These are phyloP conservation scores for Psilopsiagon aymara DNA, from an alignment of 2,113 vertebrate species.

Conservation along the genomic window DNA sequence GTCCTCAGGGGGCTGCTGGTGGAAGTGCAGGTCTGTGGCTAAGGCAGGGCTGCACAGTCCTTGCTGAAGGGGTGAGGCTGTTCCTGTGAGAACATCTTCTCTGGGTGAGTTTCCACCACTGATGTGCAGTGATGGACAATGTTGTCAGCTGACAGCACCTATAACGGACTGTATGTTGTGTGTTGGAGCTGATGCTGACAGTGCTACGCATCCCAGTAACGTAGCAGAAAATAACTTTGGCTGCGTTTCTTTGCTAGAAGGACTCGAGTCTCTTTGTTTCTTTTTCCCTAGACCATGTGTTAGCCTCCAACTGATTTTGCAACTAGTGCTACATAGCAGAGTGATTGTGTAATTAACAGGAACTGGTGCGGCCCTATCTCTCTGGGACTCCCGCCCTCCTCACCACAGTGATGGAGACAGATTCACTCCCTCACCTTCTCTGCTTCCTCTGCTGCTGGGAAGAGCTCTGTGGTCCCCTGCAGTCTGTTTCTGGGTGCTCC, in stretches of 20 bases:
- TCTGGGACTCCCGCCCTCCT: constrained; percentile 7
- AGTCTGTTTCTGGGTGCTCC: neutral
- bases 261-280: neutral
- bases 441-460: neutral
- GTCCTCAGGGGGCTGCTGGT: neutral
- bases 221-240: neutral
- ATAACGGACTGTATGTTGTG: neutral
- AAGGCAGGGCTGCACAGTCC: neutral
- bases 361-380: constrained; percentile 32
- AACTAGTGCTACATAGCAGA: constrained; percentile 63
- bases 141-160: neutral
- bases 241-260: neutral
- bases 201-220: neutral
- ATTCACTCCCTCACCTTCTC: neutral
- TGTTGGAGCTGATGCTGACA: neutral
- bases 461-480: neutral
- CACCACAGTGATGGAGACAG: neutral
- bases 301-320: constrained; percentile 62
- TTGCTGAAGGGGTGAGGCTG: neutral
- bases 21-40: neutral
- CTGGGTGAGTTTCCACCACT: neutral
- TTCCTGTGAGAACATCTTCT: neutral
- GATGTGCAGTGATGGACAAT: neutral
- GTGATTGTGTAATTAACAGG: constrained; percentile 58
- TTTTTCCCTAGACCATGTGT: constrained; percentile 8